A percentile compares a stretch with the other conserved stretches of the same genome.
These are phyloP conservation scores for Pseudocheirus occidentalis DNA, from an alignment of 2,797 vertebrate genomes.

Conservation along the genomic window DNA sequence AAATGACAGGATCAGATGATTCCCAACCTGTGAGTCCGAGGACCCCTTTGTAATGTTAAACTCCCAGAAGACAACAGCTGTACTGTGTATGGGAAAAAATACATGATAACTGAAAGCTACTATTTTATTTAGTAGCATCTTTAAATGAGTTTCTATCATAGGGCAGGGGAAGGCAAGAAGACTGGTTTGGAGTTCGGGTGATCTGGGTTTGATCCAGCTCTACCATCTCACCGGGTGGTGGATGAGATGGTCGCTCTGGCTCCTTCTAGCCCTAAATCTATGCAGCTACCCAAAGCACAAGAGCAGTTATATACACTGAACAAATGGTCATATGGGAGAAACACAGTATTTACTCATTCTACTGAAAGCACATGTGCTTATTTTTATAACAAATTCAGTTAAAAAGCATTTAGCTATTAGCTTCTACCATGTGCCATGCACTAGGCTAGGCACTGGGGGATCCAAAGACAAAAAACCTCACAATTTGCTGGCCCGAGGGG, in stretches of 20 bases:
- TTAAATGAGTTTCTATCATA: not conserved
- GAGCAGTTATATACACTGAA: too few species aligned
- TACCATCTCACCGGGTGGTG: not conserved
- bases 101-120: not conserved
- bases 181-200: not conserved
- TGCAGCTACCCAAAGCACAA: not conserved
- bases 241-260: not conserved
- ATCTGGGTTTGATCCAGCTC: not conserved
- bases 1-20: not conserved
- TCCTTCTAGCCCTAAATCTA: constrained; percentile 19
- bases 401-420: not conserved
- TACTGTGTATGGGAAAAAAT: not conserved
- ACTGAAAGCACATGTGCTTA: not conserved
- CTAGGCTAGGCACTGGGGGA: not conserved
- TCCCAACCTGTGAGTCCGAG: not conserved
- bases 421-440: not conserved
- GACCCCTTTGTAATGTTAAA: not conserved
- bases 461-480: not conserved
- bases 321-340: not conserved
- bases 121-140: not conserved
- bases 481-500: not conserved
- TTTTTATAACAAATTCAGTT: not conserved
- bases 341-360: not conserved
- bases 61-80: not conserved
- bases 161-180: not conserved